Percentiles rank a stretch among this genome's conserved stretches.
These are phyloP conservation scores for Cavia porcellus DNA, from an alignment of 2,113 vertebrate genomes.

Conservation along the genomic window DNA sequence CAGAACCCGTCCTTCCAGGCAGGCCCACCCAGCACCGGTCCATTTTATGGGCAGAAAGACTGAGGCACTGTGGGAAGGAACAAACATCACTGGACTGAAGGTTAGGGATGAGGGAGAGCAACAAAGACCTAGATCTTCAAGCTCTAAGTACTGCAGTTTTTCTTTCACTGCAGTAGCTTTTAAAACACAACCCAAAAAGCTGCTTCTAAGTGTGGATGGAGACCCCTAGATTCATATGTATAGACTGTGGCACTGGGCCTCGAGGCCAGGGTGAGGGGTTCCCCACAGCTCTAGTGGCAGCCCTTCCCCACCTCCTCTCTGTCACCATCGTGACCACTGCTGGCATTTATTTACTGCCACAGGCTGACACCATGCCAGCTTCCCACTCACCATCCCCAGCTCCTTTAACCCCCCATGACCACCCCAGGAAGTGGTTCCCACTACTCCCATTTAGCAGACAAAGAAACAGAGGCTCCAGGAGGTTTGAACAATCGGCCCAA, in stretches of 20 bases:
- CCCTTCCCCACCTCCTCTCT: neutral
- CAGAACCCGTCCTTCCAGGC: neutral
- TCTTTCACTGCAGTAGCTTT: neutral
- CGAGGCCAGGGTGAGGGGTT: neutral
- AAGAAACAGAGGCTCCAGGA: neutral
- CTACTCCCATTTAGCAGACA: neutral
- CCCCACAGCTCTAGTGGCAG: neutral
- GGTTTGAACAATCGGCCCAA: neutral
- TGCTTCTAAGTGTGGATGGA: neutral
- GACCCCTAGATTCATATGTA: neutral
- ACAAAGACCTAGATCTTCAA: neutral
- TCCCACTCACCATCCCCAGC: neutral
- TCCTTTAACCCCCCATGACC: neutral
- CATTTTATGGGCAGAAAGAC: neutral
- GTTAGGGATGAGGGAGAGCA: neutral
- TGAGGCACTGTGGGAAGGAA: neutral
- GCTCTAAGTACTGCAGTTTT: neutral
- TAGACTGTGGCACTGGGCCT: neutral
- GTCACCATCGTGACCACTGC: neutral
- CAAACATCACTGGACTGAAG: neutral
- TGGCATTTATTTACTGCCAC: neutral
- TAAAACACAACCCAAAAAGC: neutral
- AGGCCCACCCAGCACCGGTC: neutral
- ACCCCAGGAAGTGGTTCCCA: neutral
- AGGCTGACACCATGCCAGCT: neutral